A percentile compares a stretch with the other conserved stretches of the same genome.
These are phyloP conservation scores for Cephus pygmeus DNA, from an alignment of 2,888 invertebrate species.

Conservation along the genomic window DNA sequence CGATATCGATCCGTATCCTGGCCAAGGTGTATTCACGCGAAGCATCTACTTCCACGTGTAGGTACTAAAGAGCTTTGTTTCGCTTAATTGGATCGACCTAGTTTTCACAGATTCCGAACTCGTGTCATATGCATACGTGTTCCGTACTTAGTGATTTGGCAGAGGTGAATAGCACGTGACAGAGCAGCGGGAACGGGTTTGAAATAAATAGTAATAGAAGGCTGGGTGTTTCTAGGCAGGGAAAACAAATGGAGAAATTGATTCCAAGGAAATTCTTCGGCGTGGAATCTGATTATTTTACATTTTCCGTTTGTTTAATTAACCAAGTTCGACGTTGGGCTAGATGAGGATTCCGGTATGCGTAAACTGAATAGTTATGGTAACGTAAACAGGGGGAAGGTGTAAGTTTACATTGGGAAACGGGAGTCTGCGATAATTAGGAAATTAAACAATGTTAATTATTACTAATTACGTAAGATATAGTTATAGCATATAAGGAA, in stretches of 20 bases:
- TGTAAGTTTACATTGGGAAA: too few relatives aligned
- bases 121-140: constrained; percentile 35
- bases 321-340: background rate
- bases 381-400: too few relatives aligned
- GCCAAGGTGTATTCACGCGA: background rate
- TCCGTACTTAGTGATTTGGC: background rate
- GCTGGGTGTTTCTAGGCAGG: background rate
- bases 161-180: background rate
- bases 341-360: background rate
- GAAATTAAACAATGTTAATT: too few relatives aligned
- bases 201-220: background rate
- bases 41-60: constrained; percentile 10
- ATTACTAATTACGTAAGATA: constrained; percentile 22
- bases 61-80: constrained; percentile 43
- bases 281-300: background rate
- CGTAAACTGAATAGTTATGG: too few relatives aligned
- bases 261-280: background rate
- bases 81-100: constrained; percentile 42
- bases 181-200: background rate
- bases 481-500: constrained; percentile 43
- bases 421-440: too few relatives aligned
- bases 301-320: background rate
- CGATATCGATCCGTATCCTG: constrained; percentile 32
- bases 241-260: background rate
- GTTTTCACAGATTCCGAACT: constrained; percentile 29